phyloP scores from a whole-genome alignment of 2,888 invertebrate genomes.

The Rhorus exstirpatorius region DNA sequence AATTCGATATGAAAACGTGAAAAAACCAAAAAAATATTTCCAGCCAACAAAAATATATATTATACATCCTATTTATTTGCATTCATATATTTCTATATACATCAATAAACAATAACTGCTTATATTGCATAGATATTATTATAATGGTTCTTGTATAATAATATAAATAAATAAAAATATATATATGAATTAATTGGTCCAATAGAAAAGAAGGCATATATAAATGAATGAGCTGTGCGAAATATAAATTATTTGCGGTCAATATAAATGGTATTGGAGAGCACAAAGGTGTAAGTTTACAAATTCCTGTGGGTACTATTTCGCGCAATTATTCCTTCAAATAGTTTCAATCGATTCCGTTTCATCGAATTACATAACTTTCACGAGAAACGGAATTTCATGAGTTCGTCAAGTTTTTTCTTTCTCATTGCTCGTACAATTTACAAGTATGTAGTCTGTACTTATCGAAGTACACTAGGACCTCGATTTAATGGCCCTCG shows the following conservation, averaged over 20 bases:
- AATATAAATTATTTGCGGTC: conserved; percentile 24
- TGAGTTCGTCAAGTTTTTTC: conserved; percentile 33
- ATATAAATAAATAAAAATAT: background rate
- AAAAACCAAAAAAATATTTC: too few relatives aligned
- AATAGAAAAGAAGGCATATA: conserved; percentile 23
- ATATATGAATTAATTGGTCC: background rate
- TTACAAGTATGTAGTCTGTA: too few relatives aligned
- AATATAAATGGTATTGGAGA: conserved; percentile 9
- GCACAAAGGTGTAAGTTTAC: conserved; percentile 45
- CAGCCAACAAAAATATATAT: too few relatives aligned
- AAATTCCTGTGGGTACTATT: conserved; percentile 30
- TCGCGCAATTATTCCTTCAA: conserved; percentile 18
- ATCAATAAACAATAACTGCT: too few relatives aligned
- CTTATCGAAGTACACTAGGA: too few relatives aligned
- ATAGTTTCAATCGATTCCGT: conserved; percentile 8
- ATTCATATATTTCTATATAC: too few relatives aligned
- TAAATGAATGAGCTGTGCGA: conserved; percentile 20
- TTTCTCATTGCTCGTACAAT: background rate
- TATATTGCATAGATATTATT: too few relatives aligned
- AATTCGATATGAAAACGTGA: too few relatives aligned
- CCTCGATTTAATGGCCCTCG: too few relatives aligned
- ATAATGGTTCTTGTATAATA: too few relatives aligned
- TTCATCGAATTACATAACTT: background rate
- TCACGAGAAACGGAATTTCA: conserved; percentile 7
- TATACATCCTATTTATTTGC: too few relatives aligned